Conservation (phyloP, 1,140 invertebrate genomes). For the Zaprionus inermis region DNA sequence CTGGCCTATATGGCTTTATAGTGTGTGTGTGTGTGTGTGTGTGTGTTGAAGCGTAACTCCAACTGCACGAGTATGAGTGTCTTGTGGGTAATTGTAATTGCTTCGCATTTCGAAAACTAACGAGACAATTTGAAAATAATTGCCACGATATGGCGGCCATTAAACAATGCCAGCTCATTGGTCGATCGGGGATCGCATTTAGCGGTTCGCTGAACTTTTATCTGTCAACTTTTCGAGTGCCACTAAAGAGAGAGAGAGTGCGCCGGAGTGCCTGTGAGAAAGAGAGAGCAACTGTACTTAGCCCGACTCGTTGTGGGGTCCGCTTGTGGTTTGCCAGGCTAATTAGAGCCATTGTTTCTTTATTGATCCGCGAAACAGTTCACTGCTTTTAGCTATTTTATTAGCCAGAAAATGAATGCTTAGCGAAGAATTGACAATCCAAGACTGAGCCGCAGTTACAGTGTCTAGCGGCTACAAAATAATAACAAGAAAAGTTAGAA, state of each 20-base stretch:
- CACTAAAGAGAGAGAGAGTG: neutral
- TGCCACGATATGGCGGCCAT: conserved; percentile 73
- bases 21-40: conserved; percentile 13
- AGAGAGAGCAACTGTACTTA: conserved; percentile 23
- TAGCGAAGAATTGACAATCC: too few relatives aligned
- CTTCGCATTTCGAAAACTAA: conserved; percentile 69
- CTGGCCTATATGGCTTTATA: conserved; percentile 15
- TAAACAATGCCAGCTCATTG: conserved; percentile 66
- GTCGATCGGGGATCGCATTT: conserved; percentile 40
- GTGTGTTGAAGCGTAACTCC: conserved; percentile 73
- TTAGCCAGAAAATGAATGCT: too few relatives aligned
- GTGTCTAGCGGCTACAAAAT: too few relatives aligned
- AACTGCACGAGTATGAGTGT: conserved; percentile 32
- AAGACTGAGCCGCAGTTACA: too few relatives aligned
- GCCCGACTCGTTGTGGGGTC: conserved; percentile 54
- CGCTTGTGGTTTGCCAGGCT: conserved; percentile 49
- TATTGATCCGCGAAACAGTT: conserved; percentile 29
- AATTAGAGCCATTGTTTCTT: conserved; percentile 57
- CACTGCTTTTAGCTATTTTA: conserved; percentile 29
- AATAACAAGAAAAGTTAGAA: too few relatives aligned
- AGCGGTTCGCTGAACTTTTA: conserved; percentile 76
- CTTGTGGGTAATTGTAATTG: conserved; percentile 72
- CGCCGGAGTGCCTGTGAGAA: neutral
- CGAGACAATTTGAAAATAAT: conserved; percentile 81
- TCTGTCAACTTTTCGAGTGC: conserved; percentile 63